Conservation (phyloP, 2,888 invertebrate genomes). For the Colletes collaris region DNA sequence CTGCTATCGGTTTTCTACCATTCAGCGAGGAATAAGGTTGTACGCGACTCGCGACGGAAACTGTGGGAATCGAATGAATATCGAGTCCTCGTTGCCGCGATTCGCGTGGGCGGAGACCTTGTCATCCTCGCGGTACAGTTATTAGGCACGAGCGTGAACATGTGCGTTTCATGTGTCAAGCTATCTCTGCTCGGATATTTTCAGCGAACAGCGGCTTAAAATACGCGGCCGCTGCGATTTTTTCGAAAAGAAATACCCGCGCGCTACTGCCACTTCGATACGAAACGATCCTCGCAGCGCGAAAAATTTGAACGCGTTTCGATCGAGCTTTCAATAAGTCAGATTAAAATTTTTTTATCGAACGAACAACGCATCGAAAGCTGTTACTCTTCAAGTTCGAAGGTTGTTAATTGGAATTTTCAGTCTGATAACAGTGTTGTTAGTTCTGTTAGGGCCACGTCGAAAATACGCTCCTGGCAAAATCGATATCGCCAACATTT, state of each 20-base stretch:
- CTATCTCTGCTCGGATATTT: constrained; percentile 59
- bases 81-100: constrained; percentile 28
- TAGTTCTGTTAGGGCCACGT: too few relatives aligned
- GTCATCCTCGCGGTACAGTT: constrained; percentile 57
- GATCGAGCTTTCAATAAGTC: too few relatives aligned
- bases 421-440: too few relatives aligned
- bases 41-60: not conserved
- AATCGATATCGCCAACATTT: constrained; percentile 34
- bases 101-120: constrained; percentile 58
- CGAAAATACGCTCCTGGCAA: constrained; percentile 13
- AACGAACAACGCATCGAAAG: too few relatives aligned
- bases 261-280: not conserved
- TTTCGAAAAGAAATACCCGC: not conserved
- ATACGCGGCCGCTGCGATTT: constrained; percentile 4
- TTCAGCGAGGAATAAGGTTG: not conserved
- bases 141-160: constrained; percentile 59
- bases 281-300: too few relatives aligned
- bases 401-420: too few relatives aligned
- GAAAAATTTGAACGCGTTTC: too few relatives aligned
- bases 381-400: too few relatives aligned
- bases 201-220: constrained; percentile 48
- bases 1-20: too few relatives aligned
- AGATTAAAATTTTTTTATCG: too few relatives aligned
- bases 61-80: constrained; percentile 24
- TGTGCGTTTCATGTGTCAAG: constrained; percentile 65